A percentile compares a stretch with the other conserved stretches of the same genome.
Evolutionary conservation across 2,797 vertebrate species (phyloP).

Genomic region (Loriculus beryllinus): DNA sequence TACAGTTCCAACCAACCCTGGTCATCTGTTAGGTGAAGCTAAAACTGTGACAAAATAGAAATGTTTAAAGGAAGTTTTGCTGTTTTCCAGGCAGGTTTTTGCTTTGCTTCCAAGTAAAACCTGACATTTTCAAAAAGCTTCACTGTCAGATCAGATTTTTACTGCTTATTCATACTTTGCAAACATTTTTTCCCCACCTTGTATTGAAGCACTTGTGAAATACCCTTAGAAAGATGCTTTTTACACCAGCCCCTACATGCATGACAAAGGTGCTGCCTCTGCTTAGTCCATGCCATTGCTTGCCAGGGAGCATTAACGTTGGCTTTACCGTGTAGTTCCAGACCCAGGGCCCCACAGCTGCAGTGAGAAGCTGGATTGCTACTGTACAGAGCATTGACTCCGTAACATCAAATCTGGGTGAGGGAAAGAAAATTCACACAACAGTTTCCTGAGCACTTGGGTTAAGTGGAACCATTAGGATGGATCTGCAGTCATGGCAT

Average conservation of each 20-base stretch:
- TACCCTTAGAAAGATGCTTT: not conserved
- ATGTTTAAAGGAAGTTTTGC: not conserved
- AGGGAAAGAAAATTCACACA: conserved; percentile 73
- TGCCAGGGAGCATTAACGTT: conserved; percentile 21
- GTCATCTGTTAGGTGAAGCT: not conserved
- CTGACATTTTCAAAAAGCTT: not conserved
- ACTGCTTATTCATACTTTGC: conserved; percentile 13
- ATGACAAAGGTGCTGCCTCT: conserved; percentile 72
- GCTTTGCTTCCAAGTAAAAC: not conserved
- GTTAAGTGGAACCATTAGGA: not conserved
- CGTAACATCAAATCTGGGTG: conserved; percentile 77
- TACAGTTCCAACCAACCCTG: conserved; percentile 6
- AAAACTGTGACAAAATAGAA: not conserved
- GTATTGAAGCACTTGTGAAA: conserved; percentile 21
- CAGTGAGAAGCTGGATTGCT: conserved; percentile 74
- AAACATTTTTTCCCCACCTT: not conserved
- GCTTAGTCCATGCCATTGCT: conserved; percentile 43
- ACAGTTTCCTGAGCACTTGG: conserved; percentile 22
- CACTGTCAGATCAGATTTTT: conserved; percentile 26
- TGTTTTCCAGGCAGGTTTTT: not conserved
- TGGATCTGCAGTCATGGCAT: not conserved
- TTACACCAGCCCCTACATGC: conserved; percentile 59
- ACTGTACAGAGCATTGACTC: conserved; percentile 77
- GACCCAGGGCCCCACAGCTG: conserved; percentile 71
- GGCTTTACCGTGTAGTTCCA: conserved; percentile 78